Percentiles rank a stretch among this genome's conserved stretches.
Evolutionary conservation across 2,888 invertebrate genomes (phyloP).

Genomic region (Meteorus cinctellus): DNA sequence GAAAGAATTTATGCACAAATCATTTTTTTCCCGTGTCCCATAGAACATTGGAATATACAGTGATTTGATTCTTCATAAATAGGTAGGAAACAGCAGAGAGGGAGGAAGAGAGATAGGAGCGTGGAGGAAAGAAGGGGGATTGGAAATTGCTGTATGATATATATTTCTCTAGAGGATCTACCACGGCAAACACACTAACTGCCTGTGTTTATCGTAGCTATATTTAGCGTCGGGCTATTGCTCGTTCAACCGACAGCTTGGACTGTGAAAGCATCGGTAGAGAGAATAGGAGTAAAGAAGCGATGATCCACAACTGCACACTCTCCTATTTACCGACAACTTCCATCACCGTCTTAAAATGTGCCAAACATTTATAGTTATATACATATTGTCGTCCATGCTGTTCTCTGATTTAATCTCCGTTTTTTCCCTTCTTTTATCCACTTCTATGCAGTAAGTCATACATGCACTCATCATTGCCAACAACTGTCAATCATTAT

Average conservation of each 20-base stretch:
- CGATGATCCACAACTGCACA: neutral
- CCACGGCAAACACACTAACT: conserved; percentile 62
- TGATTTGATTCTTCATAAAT: neutral
- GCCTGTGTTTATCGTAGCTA: conserved; percentile 70
- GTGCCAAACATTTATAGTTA: neutral
- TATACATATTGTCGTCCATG: too few relatives aligned
- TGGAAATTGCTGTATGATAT: conserved; percentile 19
- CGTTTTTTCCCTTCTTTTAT: too few relatives aligned
- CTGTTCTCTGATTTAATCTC: too few relatives aligned
- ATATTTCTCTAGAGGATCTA: conserved; percentile 55
- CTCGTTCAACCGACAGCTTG: conserved; percentile 63
- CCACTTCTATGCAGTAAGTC: too few relatives aligned
- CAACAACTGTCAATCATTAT: neutral
- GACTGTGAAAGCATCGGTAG: conserved; percentile 45
- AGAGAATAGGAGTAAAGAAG: conserved; percentile 24
- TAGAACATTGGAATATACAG: neutral
- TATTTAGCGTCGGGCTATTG: conserved; percentile 68
- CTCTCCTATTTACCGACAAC: conserved; percentile 27
- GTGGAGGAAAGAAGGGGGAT: neutral
- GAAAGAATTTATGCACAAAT: neutral
- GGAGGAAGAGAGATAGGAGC: neutral
- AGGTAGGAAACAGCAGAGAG: too few relatives aligned
- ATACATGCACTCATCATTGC: neutral
- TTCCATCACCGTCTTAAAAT: neutral
- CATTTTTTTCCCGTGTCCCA: neutral